Conservation (phyloP, 2,797 vertebrate genomes). For the Rhynchotus rufescens region DNA sequence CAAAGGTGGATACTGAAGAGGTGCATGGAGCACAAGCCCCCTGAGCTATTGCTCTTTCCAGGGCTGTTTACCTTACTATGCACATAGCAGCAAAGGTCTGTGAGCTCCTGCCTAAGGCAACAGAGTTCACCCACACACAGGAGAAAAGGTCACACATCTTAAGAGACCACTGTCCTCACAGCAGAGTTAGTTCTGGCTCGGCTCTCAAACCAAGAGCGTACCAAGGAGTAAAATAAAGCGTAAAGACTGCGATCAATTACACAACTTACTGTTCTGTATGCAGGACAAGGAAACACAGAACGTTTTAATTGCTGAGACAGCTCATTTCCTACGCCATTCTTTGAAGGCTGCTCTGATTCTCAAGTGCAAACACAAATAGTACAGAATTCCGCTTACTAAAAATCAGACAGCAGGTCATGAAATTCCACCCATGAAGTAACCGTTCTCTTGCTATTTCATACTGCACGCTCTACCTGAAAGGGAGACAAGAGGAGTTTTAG, state of each 20-base stretch:
- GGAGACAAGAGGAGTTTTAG: neutral
- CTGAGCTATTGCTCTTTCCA: neutral
- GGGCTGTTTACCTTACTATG: neutral
- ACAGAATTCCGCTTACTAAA: neutral
- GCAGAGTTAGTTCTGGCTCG: neutral
- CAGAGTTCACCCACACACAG: neutral
- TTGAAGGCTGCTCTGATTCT: neutral
- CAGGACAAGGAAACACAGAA: neutral
- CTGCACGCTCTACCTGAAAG: neutral
- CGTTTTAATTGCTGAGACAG: neutral
- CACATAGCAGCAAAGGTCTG: neutral
- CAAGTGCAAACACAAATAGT: neutral
- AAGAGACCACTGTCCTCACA: neutral
- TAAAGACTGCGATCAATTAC: neutral
- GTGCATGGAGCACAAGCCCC: neutral
- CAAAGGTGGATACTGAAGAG: neutral
- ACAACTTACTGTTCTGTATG: neutral
- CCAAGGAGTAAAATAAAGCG: neutral
- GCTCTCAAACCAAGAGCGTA: neutral
- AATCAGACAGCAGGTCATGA: neutral
- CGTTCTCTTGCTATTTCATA: neutral
- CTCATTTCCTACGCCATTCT: neutral
- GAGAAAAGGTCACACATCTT: neutral
- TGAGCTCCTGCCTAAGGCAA: neutral
- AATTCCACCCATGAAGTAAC: neutral